These are phyloP conservation scores for Hyalella azteca DNA, from an alignment of 2,888 invertebrate genomes.

Conservation along the genomic window DNA sequence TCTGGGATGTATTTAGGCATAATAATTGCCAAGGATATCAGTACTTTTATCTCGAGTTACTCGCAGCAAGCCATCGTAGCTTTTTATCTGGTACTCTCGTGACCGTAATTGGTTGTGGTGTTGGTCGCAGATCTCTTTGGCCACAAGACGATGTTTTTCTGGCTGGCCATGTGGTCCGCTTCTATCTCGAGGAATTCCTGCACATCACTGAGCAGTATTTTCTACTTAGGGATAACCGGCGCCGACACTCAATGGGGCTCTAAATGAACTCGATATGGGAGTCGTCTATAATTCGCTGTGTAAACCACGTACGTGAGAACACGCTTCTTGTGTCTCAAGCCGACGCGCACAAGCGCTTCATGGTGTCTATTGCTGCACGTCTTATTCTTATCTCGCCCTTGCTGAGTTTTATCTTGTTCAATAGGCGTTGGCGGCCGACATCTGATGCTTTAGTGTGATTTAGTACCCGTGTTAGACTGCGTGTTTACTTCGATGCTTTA, in stretches of 20 bases:
- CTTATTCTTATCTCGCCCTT: conserved; percentile 9
- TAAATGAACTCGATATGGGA: conserved; percentile 31
- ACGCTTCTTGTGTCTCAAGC: neutral
- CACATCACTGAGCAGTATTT: conserved; percentile 32
- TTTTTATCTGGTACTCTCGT: neutral
- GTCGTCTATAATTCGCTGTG: conserved; percentile 35
- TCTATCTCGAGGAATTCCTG: conserved; percentile 30
- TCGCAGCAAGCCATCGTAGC: neutral
- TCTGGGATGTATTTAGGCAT: too few relatives aligned
- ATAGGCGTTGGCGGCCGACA: conserved; percentile 36
- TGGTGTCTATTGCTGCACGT: neutral
- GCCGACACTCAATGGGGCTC: conserved; percentile 15
- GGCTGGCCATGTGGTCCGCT: conserved; percentile 23
- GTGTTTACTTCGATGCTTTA: conserved; percentile 26
- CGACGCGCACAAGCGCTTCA: neutral
- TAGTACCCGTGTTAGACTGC: conserved; percentile 17
- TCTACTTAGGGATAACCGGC: conserved; percentile 26
- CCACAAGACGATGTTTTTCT: conserved; percentile 12
- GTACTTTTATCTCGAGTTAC: neutral
- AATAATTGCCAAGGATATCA: too few relatives aligned
- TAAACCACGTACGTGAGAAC: conserved; percentile 27
- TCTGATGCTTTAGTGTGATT: conserved; percentile 35
- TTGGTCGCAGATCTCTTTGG: neutral
- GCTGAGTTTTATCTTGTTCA: conserved; percentile 31
- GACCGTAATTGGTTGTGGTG: neutral